Base-by-base conservation (phyloP, 2,113 vertebrate species). In the Paralichthys olivaceus region DNA sequence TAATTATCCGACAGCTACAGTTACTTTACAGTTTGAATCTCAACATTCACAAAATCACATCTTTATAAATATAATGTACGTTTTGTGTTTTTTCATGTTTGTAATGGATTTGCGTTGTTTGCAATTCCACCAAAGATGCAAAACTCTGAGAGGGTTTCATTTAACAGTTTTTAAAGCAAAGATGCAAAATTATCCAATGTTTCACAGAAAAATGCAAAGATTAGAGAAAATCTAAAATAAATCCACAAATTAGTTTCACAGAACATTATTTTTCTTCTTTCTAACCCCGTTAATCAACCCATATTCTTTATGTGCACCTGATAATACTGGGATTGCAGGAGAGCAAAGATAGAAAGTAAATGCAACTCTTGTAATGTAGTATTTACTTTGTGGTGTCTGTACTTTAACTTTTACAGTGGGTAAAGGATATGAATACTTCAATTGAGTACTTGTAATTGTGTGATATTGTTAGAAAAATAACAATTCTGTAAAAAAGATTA, bases 401-500 rank as follows among this genome's bases (percentile, higher is more conserved):
- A 49, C 25, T 20, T 29, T 47, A 20, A 49, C 13, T 45, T n/a
- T n/a, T 23, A 15, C 43, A 3, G 11, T 45, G 15, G 22, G n/a
- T 58, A 2, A 43, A 63, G 6, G 53, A 32, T 62, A 7, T 55
- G 1, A 45, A 29, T 63, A 26, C 15, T 23, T 45, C 9, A 12
- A n/a, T 34, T 13, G 12, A n/a, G 9, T 14, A 1, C 17, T 17
- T 62, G 5, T 51, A 26, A 14, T n/a, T 69, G n/a, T 62, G 4
- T 58, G 15, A 61, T 63, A 22, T 71, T 72, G 29, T 57, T 51
- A 19, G 25, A 79, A 19, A n/a, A 61, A 58, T n/a, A 5, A 28
- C 2, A n/a, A 62, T 25, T 40, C 37, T 40, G 8, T 74, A 72
- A 69, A 7, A 17, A 25, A 69, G 25, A 28, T n/a, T 26, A 19